phyloP scores from a whole-genome alignment of 2,113 vertebrate species.

The Hipposideros armiger region DNA sequence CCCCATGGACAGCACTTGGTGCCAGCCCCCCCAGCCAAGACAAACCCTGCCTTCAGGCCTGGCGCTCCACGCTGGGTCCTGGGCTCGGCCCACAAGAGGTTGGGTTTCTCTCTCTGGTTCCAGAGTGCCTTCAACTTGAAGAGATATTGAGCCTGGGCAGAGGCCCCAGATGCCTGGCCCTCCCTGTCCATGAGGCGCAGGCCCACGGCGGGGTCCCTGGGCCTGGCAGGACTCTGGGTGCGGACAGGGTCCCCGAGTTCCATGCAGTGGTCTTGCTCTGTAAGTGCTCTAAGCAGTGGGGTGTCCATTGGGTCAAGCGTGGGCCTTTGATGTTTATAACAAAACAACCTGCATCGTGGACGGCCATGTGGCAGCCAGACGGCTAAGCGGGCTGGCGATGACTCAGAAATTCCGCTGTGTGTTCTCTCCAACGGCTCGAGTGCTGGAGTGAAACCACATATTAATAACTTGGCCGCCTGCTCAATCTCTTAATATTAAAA shows the following conservation, averaged over 20 bases:
- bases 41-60: not conserved
- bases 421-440: not conserved
- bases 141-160: not conserved
- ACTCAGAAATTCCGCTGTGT: not conserved
- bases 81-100: not conserved
- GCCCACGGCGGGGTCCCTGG: accelerated
- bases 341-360: not conserved
- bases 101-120: not conserved
- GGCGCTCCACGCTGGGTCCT: not conserved
- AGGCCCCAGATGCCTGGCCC: not conserved
- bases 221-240: accelerated
- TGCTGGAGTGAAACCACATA: not conserved
- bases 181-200: not conserved
- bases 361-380: not conserved
- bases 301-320: not conserved
- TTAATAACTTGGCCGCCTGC: not conserved
- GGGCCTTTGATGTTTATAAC: not conserved
- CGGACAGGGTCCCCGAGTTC: accelerated
- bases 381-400: not conserved
- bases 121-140: not conserved
- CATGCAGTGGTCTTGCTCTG: accelerated
- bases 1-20: accelerated
- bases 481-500: not conserved
- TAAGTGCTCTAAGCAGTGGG: not conserved
- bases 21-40: not conserved